These are phyloP conservation scores for Drosophila ironensis DNA, from an alignment of 1,140 invertebrate genomes.

Conservation along the genomic window DNA sequence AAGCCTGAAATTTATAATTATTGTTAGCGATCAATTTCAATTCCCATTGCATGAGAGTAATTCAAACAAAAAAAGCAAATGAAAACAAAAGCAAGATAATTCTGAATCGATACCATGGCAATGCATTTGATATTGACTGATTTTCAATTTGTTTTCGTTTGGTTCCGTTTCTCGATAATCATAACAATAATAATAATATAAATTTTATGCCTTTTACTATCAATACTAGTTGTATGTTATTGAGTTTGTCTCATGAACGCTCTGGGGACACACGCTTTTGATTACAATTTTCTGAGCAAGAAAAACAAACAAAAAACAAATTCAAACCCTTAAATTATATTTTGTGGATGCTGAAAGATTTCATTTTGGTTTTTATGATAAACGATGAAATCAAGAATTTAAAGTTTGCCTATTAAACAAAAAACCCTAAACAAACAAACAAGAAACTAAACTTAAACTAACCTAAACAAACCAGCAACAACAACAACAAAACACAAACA, in stretches of 20 bases:
- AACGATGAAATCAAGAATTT: constrained; percentile 31
- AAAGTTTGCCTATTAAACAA: constrained; percentile 53
- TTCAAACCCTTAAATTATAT: constrained; percentile 18
- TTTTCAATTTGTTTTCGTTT: constrained; percentile 34
- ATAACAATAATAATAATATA: constrained; percentile 45
- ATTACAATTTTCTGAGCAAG: constrained; percentile 33
- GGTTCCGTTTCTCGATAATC: constrained; percentile 35
- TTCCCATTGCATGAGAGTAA: constrained; percentile 63
- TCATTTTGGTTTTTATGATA: constrained; percentile 39
- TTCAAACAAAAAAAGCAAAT: constrained; percentile 8
- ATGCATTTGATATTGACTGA: constrained; percentile 40
- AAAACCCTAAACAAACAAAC: constrained; percentile 7
- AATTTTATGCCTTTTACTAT: constrained; percentile 53
- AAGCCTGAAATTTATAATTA: constrained; percentile 42
- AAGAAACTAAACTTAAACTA: constrained; percentile 19
- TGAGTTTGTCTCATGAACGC: constrained; percentile 78
- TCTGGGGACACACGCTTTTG: constrained; percentile 79
- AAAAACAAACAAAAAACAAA: constrained; percentile 25
- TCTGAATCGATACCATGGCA: constrained; percentile 17
- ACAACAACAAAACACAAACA: constrained; percentile 23
- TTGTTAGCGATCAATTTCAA: constrained; percentile 52
- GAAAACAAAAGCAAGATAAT: background rate
- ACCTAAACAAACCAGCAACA: constrained; percentile 24
- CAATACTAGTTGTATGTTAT: constrained; percentile 74
- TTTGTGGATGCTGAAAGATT: constrained; percentile 71